Percentiles rank a stretch among this genome's conserved stretches.
Evolutionary conservation across 2,797 vertebrate genomes (phyloP).

Genomic region (Rhodeus uyekii): DNA sequence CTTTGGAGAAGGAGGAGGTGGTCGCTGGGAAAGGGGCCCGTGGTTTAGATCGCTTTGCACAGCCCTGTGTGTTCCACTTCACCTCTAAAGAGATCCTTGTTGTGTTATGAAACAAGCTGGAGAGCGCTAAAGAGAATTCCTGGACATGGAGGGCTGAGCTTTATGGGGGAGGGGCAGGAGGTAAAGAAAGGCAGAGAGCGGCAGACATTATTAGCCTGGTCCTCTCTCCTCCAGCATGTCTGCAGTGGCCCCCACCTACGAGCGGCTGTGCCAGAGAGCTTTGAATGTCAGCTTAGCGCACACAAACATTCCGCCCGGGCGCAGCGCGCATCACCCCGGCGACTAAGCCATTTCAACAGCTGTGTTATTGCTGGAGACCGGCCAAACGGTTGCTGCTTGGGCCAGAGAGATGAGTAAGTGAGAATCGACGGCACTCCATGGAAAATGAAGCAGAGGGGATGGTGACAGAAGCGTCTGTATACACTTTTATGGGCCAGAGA

Average conservation of each 20-base stretch:
- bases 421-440: constrained; percentile 5
- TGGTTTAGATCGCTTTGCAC: constrained; percentile 68
- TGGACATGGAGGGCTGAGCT: constrained; percentile 57
- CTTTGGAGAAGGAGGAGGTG: not conserved
- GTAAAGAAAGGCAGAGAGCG: constrained; percentile 50
- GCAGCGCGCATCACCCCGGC: constrained; percentile 76
- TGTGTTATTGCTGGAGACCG: constrained; percentile 85
- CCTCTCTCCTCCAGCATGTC: constrained; percentile 52
- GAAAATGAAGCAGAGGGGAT: not conserved
- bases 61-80: constrained; percentile 65
- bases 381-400: constrained; percentile 72
- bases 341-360: constrained; percentile 87
- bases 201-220: constrained; percentile 62
- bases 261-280: constrained; percentile 63
- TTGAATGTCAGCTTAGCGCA: constrained; percentile 76
- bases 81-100: constrained; percentile 71
- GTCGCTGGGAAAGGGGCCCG: constrained; percentile 44
- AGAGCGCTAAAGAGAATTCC: constrained; percentile 70
- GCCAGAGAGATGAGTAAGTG: constrained; percentile 35
- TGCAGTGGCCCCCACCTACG: constrained; percentile 38
- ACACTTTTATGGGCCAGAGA: not conserved
- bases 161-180: constrained; percentile 30
- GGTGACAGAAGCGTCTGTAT: not conserved
- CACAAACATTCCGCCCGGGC: constrained; percentile 77
- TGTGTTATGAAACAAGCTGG: constrained; percentile 71